Base-by-base conservation (phyloP, 2,888 invertebrate genomes). In the Branchipolynoe longqiensis region DNA sequence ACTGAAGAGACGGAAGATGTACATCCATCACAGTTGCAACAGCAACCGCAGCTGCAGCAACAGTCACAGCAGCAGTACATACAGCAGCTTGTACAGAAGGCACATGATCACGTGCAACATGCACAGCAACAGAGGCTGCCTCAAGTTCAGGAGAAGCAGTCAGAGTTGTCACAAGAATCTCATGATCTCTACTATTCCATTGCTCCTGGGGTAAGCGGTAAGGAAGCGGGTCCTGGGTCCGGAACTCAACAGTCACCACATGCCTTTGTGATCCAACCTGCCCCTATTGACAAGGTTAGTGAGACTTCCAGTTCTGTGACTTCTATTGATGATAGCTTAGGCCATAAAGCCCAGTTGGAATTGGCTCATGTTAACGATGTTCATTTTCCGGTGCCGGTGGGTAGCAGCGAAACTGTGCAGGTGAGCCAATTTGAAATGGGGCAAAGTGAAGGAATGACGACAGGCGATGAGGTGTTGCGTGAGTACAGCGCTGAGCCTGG, bases 161-260 rank as follows among this genome's bases (percentile, higher is more conserved):
- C 33, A 31, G 41, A 78, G 78, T 54, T 58, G 36, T 54, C 82
- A 36, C 85, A 41, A 22, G 40, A 73, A n/a, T 82, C 82, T n/a
- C 86, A 64, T 58, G 82, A 85, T 33, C 22, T 48, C 85, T 86
- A 84, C 78, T 86, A 86, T 33, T 84, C 83, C 62, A 86, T 86
- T n/a, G 84, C 86, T 8, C 74, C 83, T 0, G 78, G 54, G 22
- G n/a, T 41, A 84, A 41, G 69, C 25, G 31, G 38, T n/a, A 36
- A 83, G n/a, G 82, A 62, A 31, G 58, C 74, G 25, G 73, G 41
- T 48, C 33, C 69, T 31, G 69, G 69, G 48, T 78, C 78, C 12
- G 33, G 54, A 54, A 54, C 31, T 25, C 48, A 36, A 81, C 48
- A 28, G 58, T 6, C 78, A 56, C 73, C 28, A 41, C 78, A 33